Evolutionary conservation across 2,888 invertebrate genomes (phyloP), one percentile per base, ranked within the genome.

Genomic region (Xylocampa areola): DNA sequence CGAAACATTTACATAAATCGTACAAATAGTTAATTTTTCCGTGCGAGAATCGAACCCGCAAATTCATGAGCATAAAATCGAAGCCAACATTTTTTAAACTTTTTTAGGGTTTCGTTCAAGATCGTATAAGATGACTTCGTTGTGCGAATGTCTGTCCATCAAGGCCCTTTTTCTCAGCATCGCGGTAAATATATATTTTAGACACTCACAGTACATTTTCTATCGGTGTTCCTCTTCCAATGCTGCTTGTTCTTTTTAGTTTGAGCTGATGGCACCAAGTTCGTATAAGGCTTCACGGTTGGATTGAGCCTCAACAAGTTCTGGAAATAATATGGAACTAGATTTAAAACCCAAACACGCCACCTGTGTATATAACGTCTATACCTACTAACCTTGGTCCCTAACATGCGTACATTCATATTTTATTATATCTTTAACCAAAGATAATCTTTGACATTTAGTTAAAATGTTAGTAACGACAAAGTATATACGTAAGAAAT

Each of bases 161-260:
- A n/a, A n/a, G n/a, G n/a, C n/a, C n/a, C n/a, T n/a, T n/a, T n/a
- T n/a, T n/a, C n/a, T n/a, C n/a, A n/a, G n/a, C n/a, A n/a, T n/a
- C n/a, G 10, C 1, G 2, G n/a, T 32, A 35, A 10, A 32, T 21
- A 39, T 32, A 35, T n/a, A 11, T 35, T 19, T 0, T 2, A 8
- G n/a, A 49, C 48, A 94, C 96, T 95, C 93, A 98, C 98, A 21
- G 94, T 94, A 85, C 98, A 98, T 78, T 96, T 96, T 77, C 97
- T 97, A 79, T 97, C 96, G 0, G 95, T 88, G 86, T 99, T 99
- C 60, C 99, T 95, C 89, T 99, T 99, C 99, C 99, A 99, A 75
- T 98, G 97, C 66, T 96, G 96, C 85, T 99, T 99, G 74, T 96
- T 97, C 69, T 94, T 94, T 92, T 99, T 98, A 0, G 99, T 99